Evolutionary conservation across 2,797 vertebrate species (phyloP), one percentile per base, ranked within the genome.

Genomic region (Danio jaintianensis): DNA sequence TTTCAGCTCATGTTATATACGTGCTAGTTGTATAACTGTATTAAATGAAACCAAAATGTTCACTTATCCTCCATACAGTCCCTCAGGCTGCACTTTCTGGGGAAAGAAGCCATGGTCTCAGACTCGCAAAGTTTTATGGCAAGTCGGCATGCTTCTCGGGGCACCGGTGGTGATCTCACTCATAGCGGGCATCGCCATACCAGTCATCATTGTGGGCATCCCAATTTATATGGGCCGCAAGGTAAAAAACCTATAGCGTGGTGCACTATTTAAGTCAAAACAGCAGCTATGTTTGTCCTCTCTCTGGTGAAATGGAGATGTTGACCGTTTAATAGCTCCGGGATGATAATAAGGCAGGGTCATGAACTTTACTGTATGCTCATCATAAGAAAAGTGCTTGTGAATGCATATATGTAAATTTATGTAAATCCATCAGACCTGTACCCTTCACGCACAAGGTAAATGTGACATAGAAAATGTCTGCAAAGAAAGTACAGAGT

Each of bases 41-140:
- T 29, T 52, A 50, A 15, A 53, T 40, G 0, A 11, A 53, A 53
- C 18, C 11, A 29, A 47, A 7, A 48, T 6, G 42, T 70, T 75
- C 40, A 12, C 88, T 4, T 86, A 36, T 82, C 48, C 71, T 78
- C 63, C 76, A 52, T 22, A 0, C 89, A 96, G 95, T 92, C 96
- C 96, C 82, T 96, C 96, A 75, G 96, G 96, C 86, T 97, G 96
- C 86, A 97, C 96, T 4, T 96, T 97, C 88, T 96, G 96, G 96
- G 96, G 95, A 80, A 96, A 96, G 91, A 95, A 94, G 92, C 95
- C 95, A 0, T 96, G 96, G 96, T 96, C 95, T 6, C 93, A 94
- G 87, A 96, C 93, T 47, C 91, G 94, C 78, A 96, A 95, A 90
- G 93, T 95, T 83, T 92, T 96, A 68, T 96, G 96, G 96, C 96